These are phyloP conservation scores for Poecilia latipinna DNA, from an alignment of 2,113 vertebrate species.

Conservation along the genomic window DNA sequence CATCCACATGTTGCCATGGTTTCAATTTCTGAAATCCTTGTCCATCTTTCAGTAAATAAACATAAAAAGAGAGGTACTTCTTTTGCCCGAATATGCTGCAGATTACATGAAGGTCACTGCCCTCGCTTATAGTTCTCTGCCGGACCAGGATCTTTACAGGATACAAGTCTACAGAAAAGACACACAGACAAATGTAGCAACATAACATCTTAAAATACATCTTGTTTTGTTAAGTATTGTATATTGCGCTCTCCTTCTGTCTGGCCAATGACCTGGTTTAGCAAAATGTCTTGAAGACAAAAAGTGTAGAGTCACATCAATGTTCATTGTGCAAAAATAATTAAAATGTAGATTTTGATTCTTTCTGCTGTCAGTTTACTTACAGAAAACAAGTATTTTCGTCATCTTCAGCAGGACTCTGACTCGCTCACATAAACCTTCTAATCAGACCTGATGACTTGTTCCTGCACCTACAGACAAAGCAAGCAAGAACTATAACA, in stretches of 20 bases:
- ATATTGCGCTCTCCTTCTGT: neutral
- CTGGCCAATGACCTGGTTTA: neutral
- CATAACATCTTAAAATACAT: slow-evolving; percentile 3
- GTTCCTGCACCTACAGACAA: neutral
- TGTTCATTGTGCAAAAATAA: neutral
- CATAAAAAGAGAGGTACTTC: neutral
- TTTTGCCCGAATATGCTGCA: neutral
- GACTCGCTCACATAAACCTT: neutral
- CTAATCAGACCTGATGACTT: neutral
- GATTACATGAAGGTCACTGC: neutral
- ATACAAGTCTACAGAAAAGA: neutral
- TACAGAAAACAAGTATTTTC: neutral
- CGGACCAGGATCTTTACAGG: neutral
- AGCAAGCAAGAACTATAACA: neutral
- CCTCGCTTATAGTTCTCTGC: neutral
- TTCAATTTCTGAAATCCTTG: neutral
- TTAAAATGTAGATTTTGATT: neutral
- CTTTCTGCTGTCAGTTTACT: neutral
- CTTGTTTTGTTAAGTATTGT: neutral
- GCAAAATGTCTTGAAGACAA: slow-evolving; percentile 9
- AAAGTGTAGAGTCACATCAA: neutral
- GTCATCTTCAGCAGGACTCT: neutral
- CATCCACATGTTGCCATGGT: neutral
- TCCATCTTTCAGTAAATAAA: neutral
- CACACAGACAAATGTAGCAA: rapidly evolving